Evolutionary conservation across 2,888 invertebrate genomes (phyloP).

Genomic region (Gandaritis pyraliata): DNA sequence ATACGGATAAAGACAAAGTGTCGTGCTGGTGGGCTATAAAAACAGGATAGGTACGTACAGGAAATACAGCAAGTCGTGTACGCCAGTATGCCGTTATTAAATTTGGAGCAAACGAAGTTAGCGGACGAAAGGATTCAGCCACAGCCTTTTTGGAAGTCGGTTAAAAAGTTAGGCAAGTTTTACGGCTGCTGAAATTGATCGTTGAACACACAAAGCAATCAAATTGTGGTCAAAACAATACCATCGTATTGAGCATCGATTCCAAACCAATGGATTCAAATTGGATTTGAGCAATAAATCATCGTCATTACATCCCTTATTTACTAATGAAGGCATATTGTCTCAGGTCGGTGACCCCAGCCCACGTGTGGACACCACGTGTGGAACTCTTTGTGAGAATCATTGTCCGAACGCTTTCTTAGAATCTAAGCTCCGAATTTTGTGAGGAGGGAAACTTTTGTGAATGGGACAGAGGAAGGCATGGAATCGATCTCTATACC

Average conservation of each 20-base stretch:
- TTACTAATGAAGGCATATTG: slow-evolving; percentile 63
- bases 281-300: slow-evolving; percentile 39
- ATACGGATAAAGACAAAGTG: too few species aligned
- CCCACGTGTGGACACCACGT: slow-evolving; percentile 76
- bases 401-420: slow-evolving; percentile 69
- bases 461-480: slow-evolving; percentile 42
- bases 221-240: slow-evolving; percentile 15
- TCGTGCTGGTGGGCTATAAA: too few species aligned
- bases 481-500: slow-evolving; percentile 45
- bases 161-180: too few species aligned
- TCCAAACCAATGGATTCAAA: slow-evolving; percentile 39
- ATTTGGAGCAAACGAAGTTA: too few species aligned
- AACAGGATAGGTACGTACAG: too few species aligned
- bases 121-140: too few species aligned
- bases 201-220: not conserved
- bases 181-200: not conserved
- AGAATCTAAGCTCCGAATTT: slow-evolving; percentile 66
- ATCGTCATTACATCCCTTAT: slow-evolving; percentile 36
- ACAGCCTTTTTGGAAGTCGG: too few species aligned
- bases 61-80: too few species aligned
- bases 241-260: slow-evolving; percentile 30
- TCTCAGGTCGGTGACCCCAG: slow-evolving; percentile 68
- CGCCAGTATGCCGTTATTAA: too few species aligned
- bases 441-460: slow-evolving; percentile 64
- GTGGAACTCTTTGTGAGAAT: slow-evolving; percentile 66